phyloP scores from a whole-genome alignment of 2,113 vertebrate genomes.

The Scomber colias region DNA sequence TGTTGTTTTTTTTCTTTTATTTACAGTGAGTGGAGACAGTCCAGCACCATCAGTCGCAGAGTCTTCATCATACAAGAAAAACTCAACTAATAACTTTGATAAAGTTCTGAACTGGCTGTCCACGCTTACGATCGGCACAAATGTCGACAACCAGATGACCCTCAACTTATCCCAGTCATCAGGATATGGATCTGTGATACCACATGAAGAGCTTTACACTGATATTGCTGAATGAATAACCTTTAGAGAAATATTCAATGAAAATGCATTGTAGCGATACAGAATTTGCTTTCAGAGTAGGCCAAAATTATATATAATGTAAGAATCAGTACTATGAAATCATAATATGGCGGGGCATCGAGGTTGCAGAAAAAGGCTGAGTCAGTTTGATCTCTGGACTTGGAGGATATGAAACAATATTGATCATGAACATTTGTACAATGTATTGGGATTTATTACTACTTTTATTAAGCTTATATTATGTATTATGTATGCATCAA shows the following conservation, averaged over 20 bases:
- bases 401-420: too few relatives aligned
- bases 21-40: conserved; percentile 44
- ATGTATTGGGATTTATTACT: not conserved
- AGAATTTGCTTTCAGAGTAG: not conserved
- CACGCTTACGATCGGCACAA: conserved; percentile 4
- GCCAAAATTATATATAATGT: not conserved
- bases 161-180: conserved; percentile 54
- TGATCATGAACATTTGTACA: too few relatives aligned
- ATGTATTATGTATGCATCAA: too few relatives aligned
- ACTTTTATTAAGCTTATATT: too few relatives aligned
- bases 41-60: not conserved
- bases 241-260: not conserved
- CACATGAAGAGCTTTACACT: not conserved
- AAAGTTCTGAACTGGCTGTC: conserved; percentile 44
- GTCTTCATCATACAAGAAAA: not conserved
- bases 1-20: conserved; percentile 18
- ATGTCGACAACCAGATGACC: conserved; percentile 14
- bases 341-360: not conserved
- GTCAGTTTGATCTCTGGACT: too few relatives aligned
- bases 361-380: too few relatives aligned
- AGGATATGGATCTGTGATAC: conserved; percentile 19
- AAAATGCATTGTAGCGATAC: not conserved
- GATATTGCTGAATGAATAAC: not conserved
- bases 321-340: not conserved
- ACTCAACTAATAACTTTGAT: not conserved